These are phyloP conservation scores for Nanger granti DNA, from an alignment of 2,113 vertebrate species.

Conservation along the genomic window DNA sequence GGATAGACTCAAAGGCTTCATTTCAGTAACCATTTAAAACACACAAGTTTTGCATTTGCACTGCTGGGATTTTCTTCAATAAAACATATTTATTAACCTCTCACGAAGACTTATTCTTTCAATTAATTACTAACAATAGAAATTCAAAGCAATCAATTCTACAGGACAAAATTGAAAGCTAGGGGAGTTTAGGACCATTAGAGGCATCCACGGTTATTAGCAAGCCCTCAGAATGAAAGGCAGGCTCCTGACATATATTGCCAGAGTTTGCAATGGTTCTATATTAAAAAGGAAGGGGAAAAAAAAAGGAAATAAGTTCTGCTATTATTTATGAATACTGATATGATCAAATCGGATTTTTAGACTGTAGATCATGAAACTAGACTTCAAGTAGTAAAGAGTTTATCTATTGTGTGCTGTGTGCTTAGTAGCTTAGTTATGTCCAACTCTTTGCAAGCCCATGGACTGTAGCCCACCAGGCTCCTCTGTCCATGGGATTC, in stretches of 20 bases:
- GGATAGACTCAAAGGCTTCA: conserved; percentile 32
- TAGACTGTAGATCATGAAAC: neutral
- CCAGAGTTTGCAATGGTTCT: neutral
- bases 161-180: conserved; percentile 4
- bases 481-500: neutral
- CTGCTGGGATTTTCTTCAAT: conserved; percentile 57
- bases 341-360: neutral
- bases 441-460: neutral
- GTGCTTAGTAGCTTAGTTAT: neutral
- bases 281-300: neutral
- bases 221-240: neutral
- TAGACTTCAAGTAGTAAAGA: neutral
- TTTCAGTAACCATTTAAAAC: conserved; percentile 56
- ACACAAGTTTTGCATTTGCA: conserved; percentile 47
- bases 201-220: neutral
- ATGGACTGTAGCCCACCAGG: neutral
- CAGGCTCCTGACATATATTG: neutral
- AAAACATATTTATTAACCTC: conserved; percentile 66
- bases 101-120: conserved; percentile 57
- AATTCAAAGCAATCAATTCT: conserved; percentile 58
- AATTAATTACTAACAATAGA: conserved; percentile 63
- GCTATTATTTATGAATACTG: neutral
- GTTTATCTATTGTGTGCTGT: neutral
- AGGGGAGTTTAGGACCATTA: neutral
- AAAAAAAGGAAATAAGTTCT: neutral